phyloP scores from a whole-genome alignment of 2,113 vertebrate genomes.

The Nyctibius bracteatus region DNA sequence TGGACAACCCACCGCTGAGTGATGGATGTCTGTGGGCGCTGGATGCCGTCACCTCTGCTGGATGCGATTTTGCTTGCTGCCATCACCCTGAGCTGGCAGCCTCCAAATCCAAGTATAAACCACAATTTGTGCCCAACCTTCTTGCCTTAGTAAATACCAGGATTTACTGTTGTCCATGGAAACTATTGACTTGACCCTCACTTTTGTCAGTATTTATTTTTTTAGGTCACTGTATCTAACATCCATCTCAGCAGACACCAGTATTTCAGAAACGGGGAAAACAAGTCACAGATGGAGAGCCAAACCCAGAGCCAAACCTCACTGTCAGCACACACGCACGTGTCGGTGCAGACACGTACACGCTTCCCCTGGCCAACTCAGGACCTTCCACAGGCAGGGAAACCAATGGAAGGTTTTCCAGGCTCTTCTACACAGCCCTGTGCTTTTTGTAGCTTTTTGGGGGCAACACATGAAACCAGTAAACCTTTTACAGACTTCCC shows the following conservation, averaged over 20 bases:
- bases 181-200: neutral
- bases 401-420: neutral
- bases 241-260: neutral
- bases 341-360: neutral
- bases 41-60: neutral
- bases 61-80: neutral
- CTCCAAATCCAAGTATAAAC: neutral
- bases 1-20: neutral
- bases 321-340: rapidly evolving
- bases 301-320: neutral
- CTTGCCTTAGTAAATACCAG: neutral
- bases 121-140: neutral
- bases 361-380: rapidly evolving
- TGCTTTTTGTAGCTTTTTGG: neutral
- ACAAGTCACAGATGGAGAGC: neutral
- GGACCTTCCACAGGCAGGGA: neutral
- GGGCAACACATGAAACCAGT: neutral
- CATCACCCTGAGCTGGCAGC: neutral
- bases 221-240: neutral
- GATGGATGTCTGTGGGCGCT: neutral
- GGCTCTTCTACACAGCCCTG: neutral
- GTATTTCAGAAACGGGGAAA: neutral
- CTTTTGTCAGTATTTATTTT: neutral
- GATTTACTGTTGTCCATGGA: neutral
- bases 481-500: neutral